Base-by-base conservation (phyloP, 2,797 vertebrate genomes). In the Scomberomorus guttatus region DNA sequence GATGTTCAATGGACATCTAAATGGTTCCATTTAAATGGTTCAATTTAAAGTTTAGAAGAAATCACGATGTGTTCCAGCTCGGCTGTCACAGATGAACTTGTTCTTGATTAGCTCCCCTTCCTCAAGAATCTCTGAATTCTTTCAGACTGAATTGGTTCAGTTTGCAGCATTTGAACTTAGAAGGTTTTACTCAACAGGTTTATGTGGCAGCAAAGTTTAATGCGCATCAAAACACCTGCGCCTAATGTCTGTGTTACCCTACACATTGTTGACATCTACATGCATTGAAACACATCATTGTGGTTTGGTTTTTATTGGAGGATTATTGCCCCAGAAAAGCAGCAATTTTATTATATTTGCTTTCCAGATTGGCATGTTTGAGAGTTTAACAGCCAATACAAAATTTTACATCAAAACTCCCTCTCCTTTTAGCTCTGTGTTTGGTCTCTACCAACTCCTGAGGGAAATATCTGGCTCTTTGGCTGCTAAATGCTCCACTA, bases 51-150 rank as follows among this genome's bases (percentile, higher is more conserved):
- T 60, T 75, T 48, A 14, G 27, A 48, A 46, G 39, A 71, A 51
- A 12, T 0, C 3, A 1, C 20, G 15, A 9, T 67, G 22, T 67
- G 56, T 48, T 55, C 0, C 32, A 12, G 15, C 32, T 22, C 6
- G 10, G 24, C 13, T 58, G 60, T 46, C 57, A 48, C 68, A 80
- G 59, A 62, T 77, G 73, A 12, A 56, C 27, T 54, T 18, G 54
- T 12, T 18, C n/a, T 61, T 78, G 57, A 75, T 61, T 67, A 55
- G 52, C 65, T 73, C 22, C 37, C 59, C 50, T 64, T 0, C 2
- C 52, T 50, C 17, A 56, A 22, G 32, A 27, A 78, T 42, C 37
- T 14, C 52, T 65, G 42, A 17, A 42, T 65, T 27, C 20, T 24
- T 54, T 52, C 37, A 52, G 32, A 42, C 48, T 22, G 27, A 25